Evolutionary conservation across 2,888 invertebrate species (phyloP), one percentile per base, ranked within the genome.

Genomic region (Drosophila lutescens): DNA sequence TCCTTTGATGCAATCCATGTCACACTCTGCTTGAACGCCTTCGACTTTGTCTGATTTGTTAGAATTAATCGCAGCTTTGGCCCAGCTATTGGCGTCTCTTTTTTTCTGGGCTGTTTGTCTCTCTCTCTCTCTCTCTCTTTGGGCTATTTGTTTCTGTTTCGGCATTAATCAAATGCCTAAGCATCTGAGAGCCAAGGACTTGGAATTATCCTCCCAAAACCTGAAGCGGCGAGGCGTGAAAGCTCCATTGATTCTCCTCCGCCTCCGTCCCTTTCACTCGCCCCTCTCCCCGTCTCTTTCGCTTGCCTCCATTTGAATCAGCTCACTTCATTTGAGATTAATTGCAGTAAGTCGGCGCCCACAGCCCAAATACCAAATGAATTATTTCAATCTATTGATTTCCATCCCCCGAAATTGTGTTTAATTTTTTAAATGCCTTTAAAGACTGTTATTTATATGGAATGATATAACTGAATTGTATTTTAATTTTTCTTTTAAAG

Each of bases 381-480:
- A 78, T 85, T 73, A 78, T 76, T 72, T 41, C 51, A 70, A 53
- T 74, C 67, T 79, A 84, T 80, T 76, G 83, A 84, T 80, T 80
- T 76, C 43, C 44, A 43, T 26, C 17, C n/a, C 17, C 23, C 30
- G 2, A 32, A 32, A 17, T 7, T 10, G 6, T 1, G 17, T 6
- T 47, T 30, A 5, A 12, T 6, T 13, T 43, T 43, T 8, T 8
- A 23, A 20, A 23, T 2, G 44, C 1, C 23, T 44, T 23, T 23
- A 8, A 6, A 38, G 4, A 7, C 5, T 34, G 12, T 4, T 12
- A 34, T 34, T 12, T 12, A 12, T 34, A 5, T 13, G 34, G 12
- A 30, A 30, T 0, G 4, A 34, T 34, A 34, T 12, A 12, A 5
- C 12, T 5, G 10, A 34, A 34, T 5, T 34, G 10, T 34, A 4